Evolutionary conservation across 2,113 vertebrate genomes (phyloP), one percentile per base, ranked within the genome.

Genomic region (Climacteris rufus): DNA sequence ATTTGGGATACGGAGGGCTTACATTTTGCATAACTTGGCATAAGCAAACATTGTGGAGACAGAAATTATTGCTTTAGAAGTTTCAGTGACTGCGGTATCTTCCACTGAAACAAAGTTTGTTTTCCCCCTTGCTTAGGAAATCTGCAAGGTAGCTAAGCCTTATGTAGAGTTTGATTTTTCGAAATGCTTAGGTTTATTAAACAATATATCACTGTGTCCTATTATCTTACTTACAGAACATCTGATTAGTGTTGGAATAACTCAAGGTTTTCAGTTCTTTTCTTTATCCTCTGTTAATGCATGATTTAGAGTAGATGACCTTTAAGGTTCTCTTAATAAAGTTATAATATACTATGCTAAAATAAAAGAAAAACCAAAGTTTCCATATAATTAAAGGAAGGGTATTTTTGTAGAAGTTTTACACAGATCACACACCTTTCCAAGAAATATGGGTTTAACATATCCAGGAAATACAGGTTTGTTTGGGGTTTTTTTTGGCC

Each of bases 161-260:
- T 75, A 13, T 63, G 11, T 30, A 69, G 35, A 61, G 11, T 61
- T 49, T 83, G 64, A 65, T 85, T 85, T 94, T 96, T 64, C 45
- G 66, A 35, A 70, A 74, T 39, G 17, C 11, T 85, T 47, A 44
- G 13, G n/a, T 66, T 89, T 92, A 89, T 92, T 86, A 91, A 89
- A 93, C 40, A 83, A 50, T 69, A 44, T 6, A 63, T 83, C 88
- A 69, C 76, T 83, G 3, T 87, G 39, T n/a, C 42, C 31, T 72
- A 40, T 81, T 89, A 84, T 72, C 57, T 80, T 69, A 86, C 27
- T 77, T 37, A 83, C 4, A 83, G 68, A 66, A 75, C n/a, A 70
- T 65, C 27, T 72, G 52, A 82, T 47, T 78, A 91, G 93, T 96
- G 40, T 90, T 74, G 59, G 74, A 89, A 87, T 85, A 88, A 83